Evolutionary conservation across 1,140 invertebrate species (phyloP).

Genomic region (Drosophila arawakana): DNA sequence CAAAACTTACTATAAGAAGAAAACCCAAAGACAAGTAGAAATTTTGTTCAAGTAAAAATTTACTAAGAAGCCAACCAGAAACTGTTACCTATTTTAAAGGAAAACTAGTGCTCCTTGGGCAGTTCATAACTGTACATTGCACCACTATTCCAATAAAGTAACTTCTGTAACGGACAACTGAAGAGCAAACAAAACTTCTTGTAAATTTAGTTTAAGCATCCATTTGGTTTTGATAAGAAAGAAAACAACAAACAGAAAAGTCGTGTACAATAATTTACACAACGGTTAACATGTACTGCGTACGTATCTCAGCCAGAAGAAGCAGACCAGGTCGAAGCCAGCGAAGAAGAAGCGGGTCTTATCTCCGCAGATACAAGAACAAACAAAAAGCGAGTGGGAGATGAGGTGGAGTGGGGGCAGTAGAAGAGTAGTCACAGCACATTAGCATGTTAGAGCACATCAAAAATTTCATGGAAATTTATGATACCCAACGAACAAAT

Average conservation of each 20-base stretch:
- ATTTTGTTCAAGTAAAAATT: too few relatives aligned
- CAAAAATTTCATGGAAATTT: conserved; percentile 79
- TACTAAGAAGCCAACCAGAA: too few relatives aligned
- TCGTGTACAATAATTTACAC: conserved; percentile 62
- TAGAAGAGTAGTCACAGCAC: conserved; percentile 25
- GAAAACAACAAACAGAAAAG: conserved; percentile 48
- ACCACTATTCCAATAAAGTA: conserved; percentile 3
- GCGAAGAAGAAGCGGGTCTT: not conserved
- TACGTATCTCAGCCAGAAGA: conserved; percentile 14
- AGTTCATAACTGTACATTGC: not conserved
- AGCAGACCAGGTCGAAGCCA: conserved; percentile 20
- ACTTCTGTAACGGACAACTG: not conserved
- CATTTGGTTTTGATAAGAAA: conserved; percentile 57
- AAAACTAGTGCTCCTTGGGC: too few relatives aligned
- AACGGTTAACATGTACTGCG: conserved; percentile 49
- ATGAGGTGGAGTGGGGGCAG: not conserved
- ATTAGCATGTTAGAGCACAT: conserved; percentile 73
- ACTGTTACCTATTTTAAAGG: too few relatives aligned
- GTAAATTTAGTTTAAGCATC: conserved; percentile 19
- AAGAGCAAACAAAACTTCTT: conserved; percentile 10
- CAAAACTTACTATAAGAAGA: not conserved
- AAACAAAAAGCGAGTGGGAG: not conserved
- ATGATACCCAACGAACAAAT: conserved; percentile 58
- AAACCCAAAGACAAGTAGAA: too few relatives aligned
- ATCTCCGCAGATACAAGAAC: not conserved